phyloP scores from a whole-genome alignment of 2,888 invertebrate genomes.

The Schizotus pectinicornis region DNA sequence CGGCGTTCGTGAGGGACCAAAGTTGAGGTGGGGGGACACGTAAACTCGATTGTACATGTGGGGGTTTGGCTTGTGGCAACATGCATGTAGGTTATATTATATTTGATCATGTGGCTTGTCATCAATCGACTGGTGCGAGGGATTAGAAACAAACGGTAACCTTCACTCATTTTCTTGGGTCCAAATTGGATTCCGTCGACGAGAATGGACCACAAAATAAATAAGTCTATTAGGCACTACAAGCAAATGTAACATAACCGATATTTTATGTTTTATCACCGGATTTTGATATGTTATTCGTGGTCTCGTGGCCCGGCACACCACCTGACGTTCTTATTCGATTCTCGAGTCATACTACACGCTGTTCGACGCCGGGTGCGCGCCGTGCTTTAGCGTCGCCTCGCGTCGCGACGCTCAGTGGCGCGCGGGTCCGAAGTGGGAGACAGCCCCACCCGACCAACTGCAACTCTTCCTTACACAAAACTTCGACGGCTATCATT shows the following conservation, averaged over 20 bases:
- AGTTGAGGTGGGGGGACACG: slow-evolving; percentile 1
- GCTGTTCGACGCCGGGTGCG: slow-evolving; percentile 50
- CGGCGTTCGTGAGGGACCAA: too few species aligned
- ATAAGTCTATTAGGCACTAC: slow-evolving; percentile 46
- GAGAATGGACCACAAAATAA: slow-evolving; percentile 38
- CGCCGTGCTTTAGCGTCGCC: slow-evolving; percentile 46
- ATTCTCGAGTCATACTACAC: slow-evolving; percentile 53
- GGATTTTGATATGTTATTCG: slow-evolving; percentile 50
- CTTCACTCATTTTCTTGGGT: slow-evolving; percentile 36
- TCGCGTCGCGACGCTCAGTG: slow-evolving; percentile 44
- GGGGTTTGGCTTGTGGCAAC: neutral
- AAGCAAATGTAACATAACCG: slow-evolving; percentile 34
- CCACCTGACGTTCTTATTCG: slow-evolving; percentile 46
- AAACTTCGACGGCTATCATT: too few species aligned
- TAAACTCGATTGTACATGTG: slow-evolving; percentile 12
- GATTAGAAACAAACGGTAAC: slow-evolving; percentile 21
- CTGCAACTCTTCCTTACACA: too few species aligned
- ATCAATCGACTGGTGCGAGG: slow-evolving; percentile 16
- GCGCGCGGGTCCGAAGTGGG: slow-evolving; percentile 34
- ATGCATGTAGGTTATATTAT: slow-evolving; percentile 2
- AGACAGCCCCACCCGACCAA: slow-evolving; percentile 32
- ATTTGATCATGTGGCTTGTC: slow-evolving; percentile 30
- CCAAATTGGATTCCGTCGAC: slow-evolving; percentile 31
- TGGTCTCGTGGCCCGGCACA: slow-evolving; percentile 43
- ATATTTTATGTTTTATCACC: slow-evolving; percentile 40